A percentile compares a stretch with the other conserved stretches of the same genome.
phyloP scores from a whole-genome alignment of 2,888 invertebrate genomes.

The Micoletzkya japonica region DNA sequence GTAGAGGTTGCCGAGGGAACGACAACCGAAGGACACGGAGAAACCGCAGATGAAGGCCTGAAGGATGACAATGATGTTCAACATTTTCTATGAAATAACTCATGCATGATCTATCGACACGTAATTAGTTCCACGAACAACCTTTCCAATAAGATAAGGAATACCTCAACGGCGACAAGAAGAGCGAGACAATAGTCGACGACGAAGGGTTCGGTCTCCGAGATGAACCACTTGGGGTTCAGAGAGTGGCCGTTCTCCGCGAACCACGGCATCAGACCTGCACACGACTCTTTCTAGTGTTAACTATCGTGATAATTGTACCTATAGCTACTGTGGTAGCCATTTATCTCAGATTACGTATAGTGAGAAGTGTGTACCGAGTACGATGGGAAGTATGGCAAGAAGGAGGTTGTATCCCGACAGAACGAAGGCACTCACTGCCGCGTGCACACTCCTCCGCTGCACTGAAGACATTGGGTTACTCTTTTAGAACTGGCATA shows the following conservation, averaged over 20 bases:
- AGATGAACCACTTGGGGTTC: constrained; percentile 21
- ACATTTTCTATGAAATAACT: not conserved
- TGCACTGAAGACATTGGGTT: not conserved
- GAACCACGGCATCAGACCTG: constrained; percentile 29
- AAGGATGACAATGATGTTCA: not conserved
- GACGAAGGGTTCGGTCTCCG: constrained; percentile 11
- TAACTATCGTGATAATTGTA: no score
- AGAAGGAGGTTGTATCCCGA: constrained; percentile 14
- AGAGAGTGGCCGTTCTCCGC: constrained; percentile 10
- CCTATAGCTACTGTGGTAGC: not conserved
- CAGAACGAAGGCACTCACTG: constrained; percentile 8
- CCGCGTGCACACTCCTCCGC: constrained; percentile 6
- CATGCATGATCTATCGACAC: not conserved
- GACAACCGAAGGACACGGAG: constrained; percentile 12
- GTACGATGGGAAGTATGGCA: constrained; percentile 1
- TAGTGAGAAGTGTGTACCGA: not conserved
- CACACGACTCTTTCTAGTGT: not conserved
- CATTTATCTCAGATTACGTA: not conserved
- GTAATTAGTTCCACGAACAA: not conserved
- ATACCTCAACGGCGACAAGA: constrained; percentile 19
- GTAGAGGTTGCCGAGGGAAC: constrained; percentile 6
- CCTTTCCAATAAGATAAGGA: not conserved
- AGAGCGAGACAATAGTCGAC: constrained; percentile 22
- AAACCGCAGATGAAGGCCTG: constrained; percentile 22
- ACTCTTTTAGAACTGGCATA: not conserved